Evolutionary conservation across 1,140 invertebrate species (phyloP), one percentile per base, ranked within the genome.

Genomic region (Vanessa atalanta): DNA sequence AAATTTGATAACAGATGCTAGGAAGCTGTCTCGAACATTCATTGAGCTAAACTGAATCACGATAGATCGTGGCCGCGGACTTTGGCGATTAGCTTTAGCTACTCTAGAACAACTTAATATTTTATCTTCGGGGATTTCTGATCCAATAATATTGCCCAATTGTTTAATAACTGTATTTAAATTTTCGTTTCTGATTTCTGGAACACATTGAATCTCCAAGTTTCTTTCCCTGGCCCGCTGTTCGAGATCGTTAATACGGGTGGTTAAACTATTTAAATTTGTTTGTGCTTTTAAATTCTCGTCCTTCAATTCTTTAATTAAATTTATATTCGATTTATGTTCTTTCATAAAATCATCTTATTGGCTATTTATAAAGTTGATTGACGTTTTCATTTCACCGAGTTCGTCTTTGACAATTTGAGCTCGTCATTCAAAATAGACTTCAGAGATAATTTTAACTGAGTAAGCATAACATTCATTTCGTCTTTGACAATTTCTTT

Each of bases 311-410:
- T 60, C 57, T 31, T 60, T 60, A 23, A 60, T 60, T 60, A 31
- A 23, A 26, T 60, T 60, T 31, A 60, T 60, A 60, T 60, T 60
- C 11, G 20, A 26, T 26, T 31, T 23, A 60, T 60, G 57, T 60
- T 60, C 57, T 31, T 60, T 60, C 6, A 60, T 60, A 60, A 60
- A 60, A 15, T 60, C 57, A 60, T 60, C 57, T 2, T 60, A 60
- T 31, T 60, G 57, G 26, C 14, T 60, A 31, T 60, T 60, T 60
- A 60, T 60, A 60, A 60, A 60, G 20, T 23, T 60, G 12, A 60
- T 60, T 26, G 57, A 60, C 20, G 20, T 60, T 60, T 60, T 60
- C 11, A 60, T 60, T 26, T 60, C 57, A 60, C 20, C 57, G 26
- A 60, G 20, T 60, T 60, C 57, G 26, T 60, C 26, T 31, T 60